Conservation (phyloP, 2,888 invertebrate species). For the Tetheella fluctuosa region DNA sequence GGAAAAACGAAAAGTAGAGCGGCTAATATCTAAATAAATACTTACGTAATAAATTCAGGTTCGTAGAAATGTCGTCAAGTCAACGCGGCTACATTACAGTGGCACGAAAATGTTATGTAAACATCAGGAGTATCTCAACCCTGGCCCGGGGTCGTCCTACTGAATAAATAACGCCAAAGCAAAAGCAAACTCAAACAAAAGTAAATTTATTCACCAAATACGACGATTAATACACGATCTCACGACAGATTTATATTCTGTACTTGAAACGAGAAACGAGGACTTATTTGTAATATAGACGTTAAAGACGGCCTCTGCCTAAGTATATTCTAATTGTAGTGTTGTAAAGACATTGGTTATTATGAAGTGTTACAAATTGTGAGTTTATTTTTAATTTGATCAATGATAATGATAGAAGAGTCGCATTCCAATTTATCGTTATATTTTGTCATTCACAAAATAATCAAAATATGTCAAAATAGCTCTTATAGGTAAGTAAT, state of each 20-base stretch:
- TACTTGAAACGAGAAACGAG: slow-evolving; percentile 34
- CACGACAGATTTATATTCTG: slow-evolving; percentile 72
- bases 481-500: no score
- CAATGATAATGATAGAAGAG: no score
- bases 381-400: no score
- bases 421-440: no score
- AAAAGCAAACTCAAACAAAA: slow-evolving; percentile 81
- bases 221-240: slow-evolving; percentile 80
- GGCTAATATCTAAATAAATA: slow-evolving; percentile 35
- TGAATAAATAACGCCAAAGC: slow-evolving; percentile 78
- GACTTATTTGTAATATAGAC: slow-evolving; percentile 9
- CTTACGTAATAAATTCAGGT: slow-evolving; percentile 67
- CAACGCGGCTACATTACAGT: slow-evolving; percentile 53
- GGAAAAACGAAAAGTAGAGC: slow-evolving; percentile 14
- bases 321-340: not conserved
- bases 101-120: slow-evolving; percentile 78
- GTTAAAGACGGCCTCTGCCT: not conserved
- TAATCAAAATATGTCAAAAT: no score
- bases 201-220: slow-evolving; percentile 83
- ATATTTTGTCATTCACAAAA: no score
- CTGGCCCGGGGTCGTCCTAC: slow-evolving; percentile 73
- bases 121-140: slow-evolving; percentile 67
- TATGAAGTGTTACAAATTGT: no score
- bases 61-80: slow-evolving; percentile 65
- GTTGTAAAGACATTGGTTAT: not conserved